Conservation (phyloP, 2,888 invertebrate species). For the Chrysopilus asiliformis region DNA sequence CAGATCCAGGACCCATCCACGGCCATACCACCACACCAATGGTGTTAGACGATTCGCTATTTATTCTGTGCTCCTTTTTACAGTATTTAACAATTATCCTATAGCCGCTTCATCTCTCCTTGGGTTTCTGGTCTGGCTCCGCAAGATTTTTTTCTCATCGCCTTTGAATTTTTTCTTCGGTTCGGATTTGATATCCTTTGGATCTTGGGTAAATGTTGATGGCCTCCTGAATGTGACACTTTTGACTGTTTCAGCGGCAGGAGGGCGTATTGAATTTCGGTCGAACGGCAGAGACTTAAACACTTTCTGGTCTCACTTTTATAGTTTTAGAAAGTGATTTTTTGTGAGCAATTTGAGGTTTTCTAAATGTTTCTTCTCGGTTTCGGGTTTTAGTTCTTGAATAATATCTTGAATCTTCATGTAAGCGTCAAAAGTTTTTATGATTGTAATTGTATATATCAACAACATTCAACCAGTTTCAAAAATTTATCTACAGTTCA, state of each 20-base stretch:
- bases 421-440: background rate
- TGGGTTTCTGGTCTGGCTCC: conserved; percentile 3
- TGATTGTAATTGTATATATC: no score
- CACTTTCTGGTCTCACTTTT: conserved; percentile 14
- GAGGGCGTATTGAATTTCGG: no score
- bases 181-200: conserved; percentile 7
- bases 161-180: conserved; percentile 9
- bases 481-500: no score
- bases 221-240: conserved; percentile 3
- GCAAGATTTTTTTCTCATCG: conserved; percentile 5
- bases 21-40: no score
- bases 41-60: conserved; percentile 7
- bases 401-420: background rate
- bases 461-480: no score
- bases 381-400: background rate
- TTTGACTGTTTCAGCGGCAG: conserved; percentile 11
- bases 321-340: conserved; percentile 13
- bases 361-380: background rate
- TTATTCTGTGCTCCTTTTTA: conserved; percentile 9
- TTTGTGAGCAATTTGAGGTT: conserved; percentile 12
- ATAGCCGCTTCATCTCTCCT: conserved; percentile 9
- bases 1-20: conserved; percentile 2
- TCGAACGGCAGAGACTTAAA: no score
- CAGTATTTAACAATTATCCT: conserved; percentile 15
- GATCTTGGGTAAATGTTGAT: conserved; percentile 1